Evolutionary conservation across 1,140 invertebrate genomes (phyloP), one percentile per base, ranked within the genome.

Genomic region (Melitaea cinxia): DNA sequence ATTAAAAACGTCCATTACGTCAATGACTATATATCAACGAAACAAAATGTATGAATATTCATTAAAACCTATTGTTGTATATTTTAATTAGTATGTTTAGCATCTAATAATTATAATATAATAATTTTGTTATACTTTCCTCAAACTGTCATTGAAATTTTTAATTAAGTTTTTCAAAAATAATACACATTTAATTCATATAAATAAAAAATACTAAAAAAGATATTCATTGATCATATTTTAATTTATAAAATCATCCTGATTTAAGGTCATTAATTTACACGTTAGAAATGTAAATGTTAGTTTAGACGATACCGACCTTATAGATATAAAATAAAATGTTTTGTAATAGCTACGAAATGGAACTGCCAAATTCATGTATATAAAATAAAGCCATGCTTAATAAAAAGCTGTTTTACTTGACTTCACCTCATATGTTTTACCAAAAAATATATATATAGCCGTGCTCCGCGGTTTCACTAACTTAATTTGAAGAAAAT

Each of bases 331-430:
- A 52, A 15, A 45, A 26, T 75, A 75, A 61, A 61, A 69, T 73
- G 63, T 79, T 82, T 83, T 83, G 73, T 79, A 75, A 75, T 70
- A 73, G 75, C 84, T 79, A 77, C 71, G 56, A 72, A 77, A 68
- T 64, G 69, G 65, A 80, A 78, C 72, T 84, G 83, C 82, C 82
- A 86, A 88, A 87, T 77, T 65, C 77, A 75, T 83, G 75, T 85
- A 73, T 79, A 81, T 73, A 80, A 84, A 85, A 84, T 80, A 82
- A 83, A 85, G 60, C 63, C 58, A 78, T 77, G 82, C 79, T 84
- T 84, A 67, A 75, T 75, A 55, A 15, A 56, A 3, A 57, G 14
- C 59, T 60, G 50, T 75, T 75, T 74, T 64, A 73, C 64, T 77
- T 63, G n/a, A 14, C 33, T n/a, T n/a, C n/a, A n/a, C 28, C 28